A percentile compares a stretch with the other conserved stretches of the same genome.
phyloP scores from a whole-genome alignment of 1,140 invertebrate species.

The Lethrus apterus region DNA sequence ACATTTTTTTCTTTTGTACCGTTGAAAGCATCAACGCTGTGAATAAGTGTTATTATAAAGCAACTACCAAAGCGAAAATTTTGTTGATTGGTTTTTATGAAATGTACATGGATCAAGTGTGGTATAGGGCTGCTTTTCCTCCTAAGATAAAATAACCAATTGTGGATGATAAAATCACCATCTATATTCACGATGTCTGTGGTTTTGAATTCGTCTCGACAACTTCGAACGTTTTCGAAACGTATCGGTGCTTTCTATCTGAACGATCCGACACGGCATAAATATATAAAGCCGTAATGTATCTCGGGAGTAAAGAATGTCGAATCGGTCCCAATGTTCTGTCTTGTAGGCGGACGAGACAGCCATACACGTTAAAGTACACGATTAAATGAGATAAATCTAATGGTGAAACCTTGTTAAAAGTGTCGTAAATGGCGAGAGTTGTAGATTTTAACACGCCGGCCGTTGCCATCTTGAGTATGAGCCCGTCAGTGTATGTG shows the following conservation, averaged over 20 bases:
- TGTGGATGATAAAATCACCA: too few species aligned
- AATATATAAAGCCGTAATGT: conserved; percentile 32
- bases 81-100: too few species aligned
- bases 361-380: conserved; percentile 34
- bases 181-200: neutral
- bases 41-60: too few species aligned
- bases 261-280: conserved; percentile 24
- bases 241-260: conserved; percentile 31
- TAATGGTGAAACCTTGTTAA: conserved; percentile 39
- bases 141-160: too few species aligned
- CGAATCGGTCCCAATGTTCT: conserved; percentile 26
- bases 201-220: conserved; percentile 17
- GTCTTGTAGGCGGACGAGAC: conserved; percentile 34
- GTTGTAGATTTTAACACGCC: conserved; percentile 32
- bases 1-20: too few species aligned
- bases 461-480: too few species aligned
- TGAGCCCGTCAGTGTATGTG: too few species aligned
- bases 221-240: conserved; percentile 29
- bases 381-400: conserved; percentile 38
- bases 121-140: too few species aligned
- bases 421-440: conserved; percentile 35
- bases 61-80: too few species aligned
- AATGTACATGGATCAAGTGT: too few species aligned
- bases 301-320: conserved; percentile 33
- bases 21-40: too few species aligned